Evolutionary conservation across 1,140 invertebrate genomes (phyloP).

Genomic region (Diabrotica undecimpunctata): DNA sequence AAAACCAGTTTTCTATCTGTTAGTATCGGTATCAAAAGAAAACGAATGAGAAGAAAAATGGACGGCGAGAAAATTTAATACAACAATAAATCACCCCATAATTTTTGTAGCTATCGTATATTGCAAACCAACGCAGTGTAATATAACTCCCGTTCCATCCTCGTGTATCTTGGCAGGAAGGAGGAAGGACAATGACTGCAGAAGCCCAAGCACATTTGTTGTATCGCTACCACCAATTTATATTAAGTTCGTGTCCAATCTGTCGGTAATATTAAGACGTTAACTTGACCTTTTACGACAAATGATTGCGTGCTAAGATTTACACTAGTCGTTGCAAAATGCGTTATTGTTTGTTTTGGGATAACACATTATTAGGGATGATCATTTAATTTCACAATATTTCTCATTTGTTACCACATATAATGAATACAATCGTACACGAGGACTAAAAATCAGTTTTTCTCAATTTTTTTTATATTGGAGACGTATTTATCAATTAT

Average conservation of each 20-base stretch:
- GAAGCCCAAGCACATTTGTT: background rate
- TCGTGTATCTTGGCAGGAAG: background rate
- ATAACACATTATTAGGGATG: background rate
- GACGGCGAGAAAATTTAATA: too few species aligned
- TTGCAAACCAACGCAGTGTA: background rate
- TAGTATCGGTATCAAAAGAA: too few species aligned
- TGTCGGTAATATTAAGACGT: conserved; percentile 34
- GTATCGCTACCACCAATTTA: conserved; percentile 20
- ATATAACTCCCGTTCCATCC: conserved; percentile 17
- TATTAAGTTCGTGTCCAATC: conserved; percentile 35
- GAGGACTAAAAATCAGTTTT: too few species aligned
- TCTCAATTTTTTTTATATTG: too few species aligned
- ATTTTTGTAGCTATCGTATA: background rate
- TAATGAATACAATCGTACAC: too few species aligned
- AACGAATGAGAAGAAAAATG: too few species aligned
- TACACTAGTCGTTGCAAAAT: conserved; percentile 19
- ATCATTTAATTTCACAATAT: too few species aligned
- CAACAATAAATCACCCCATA: background rate
- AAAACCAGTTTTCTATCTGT: too few species aligned
- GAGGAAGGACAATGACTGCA: conserved; percentile 9
- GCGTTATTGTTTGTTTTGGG: conserved; percentile 10
- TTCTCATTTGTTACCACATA: too few species aligned
- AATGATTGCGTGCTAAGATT: conserved; percentile 25
- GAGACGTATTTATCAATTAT: too few species aligned
- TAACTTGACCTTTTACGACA: conserved; percentile 30